These are phyloP conservation scores for Tetramorium alpestre DNA, from an alignment of 1,140 invertebrate genomes.

Conservation along the genomic window DNA sequence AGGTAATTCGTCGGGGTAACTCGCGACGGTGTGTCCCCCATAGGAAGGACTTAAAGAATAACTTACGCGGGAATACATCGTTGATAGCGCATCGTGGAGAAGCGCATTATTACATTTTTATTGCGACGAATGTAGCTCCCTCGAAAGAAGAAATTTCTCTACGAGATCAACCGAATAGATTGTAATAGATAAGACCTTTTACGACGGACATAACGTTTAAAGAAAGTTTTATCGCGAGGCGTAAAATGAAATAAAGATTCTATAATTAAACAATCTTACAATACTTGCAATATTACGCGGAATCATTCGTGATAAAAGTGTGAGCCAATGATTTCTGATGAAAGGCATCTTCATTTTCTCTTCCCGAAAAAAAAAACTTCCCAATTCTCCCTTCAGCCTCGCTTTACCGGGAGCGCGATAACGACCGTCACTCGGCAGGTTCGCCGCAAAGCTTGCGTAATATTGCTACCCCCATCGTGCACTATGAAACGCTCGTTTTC, in stretches of 20 bases:
- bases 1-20: slow-evolving; percentile 56
- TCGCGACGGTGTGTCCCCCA: slow-evolving; percentile 21
- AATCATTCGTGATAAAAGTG: neutral
- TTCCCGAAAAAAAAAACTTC: neutral
- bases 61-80: slow-evolving; percentile 15
- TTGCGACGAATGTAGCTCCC: neutral
- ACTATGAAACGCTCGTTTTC: slow-evolving; percentile 48
- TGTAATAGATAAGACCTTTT: neutral
- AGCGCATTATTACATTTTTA: neutral
- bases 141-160: neutral
- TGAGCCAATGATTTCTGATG: neutral
- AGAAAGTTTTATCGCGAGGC: neutral
- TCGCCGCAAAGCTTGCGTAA: neutral
- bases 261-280: neutral
- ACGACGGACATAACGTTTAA: too few species aligned
- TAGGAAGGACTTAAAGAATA: slow-evolving; percentile 44
- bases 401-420: neutral
- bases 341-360: too few species aligned
- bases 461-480: neutral
- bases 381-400: neutral
- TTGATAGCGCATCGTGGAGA: neutral
- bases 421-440: neutral
- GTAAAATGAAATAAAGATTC: neutral
- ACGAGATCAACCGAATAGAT: neutral
- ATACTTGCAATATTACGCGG: neutral